A percentile compares a stretch with the other conserved stretches of the same genome.
These are phyloP conservation scores for Hartigia nigra DNA, from an alignment of 2,888 invertebrate species.

Conservation along the genomic window DNA sequence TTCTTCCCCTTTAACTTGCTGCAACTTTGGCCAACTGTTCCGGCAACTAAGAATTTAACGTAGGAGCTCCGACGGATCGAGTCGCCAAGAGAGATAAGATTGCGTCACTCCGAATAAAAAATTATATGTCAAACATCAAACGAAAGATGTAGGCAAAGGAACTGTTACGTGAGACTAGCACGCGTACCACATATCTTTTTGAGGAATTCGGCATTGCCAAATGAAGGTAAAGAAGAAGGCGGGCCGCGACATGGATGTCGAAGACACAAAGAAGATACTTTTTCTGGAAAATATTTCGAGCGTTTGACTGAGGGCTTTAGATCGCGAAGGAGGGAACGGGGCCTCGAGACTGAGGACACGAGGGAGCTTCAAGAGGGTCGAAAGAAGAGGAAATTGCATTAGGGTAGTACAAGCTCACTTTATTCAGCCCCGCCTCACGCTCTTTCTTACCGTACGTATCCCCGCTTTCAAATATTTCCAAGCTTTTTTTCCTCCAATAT, in stretches of 20 bases:
- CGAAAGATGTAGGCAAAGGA: not conserved
- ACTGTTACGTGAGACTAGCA: too few species aligned
- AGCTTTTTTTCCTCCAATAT: too few species aligned
- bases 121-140: not conserved
- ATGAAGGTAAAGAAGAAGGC: not conserved
- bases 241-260: not conserved
- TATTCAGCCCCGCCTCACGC: slow-evolving; percentile 7
- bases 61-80: not conserved
- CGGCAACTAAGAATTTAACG: not conserved
- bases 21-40: not conserved
- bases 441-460: not conserved
- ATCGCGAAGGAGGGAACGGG: not conserved
- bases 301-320: not conserved
- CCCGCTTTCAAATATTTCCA: too few species aligned
- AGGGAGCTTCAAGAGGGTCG: slow-evolving; percentile 18
- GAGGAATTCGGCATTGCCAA: too few species aligned
- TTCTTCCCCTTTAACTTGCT: not conserved
- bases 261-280: not conserved
- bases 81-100: not conserved
- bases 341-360: not conserved
- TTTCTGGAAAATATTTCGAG: not conserved
- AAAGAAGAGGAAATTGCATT: slow-evolving; percentile 35
- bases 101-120: not conserved
- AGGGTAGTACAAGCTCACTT: slow-evolving; percentile 27
- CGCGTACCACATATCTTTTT: too few species aligned